phyloP scores from a whole-genome alignment of 2,888 invertebrate genomes.

The Hydroisotoma schaefferi region DNA sequence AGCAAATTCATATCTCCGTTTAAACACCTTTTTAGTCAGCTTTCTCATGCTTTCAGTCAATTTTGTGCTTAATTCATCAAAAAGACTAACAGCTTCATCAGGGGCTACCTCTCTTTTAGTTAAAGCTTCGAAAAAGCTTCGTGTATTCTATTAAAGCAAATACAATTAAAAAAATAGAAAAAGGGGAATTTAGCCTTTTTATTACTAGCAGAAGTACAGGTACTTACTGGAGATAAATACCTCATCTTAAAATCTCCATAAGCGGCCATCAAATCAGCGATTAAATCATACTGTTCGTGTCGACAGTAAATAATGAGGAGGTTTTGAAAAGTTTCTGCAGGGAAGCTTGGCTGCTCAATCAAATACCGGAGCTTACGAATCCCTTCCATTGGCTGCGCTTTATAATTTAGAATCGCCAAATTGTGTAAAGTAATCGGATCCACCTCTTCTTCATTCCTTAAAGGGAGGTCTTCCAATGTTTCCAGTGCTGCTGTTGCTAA shows the following conservation, averaged over 20 bases:
- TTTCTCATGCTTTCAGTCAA: constrained; percentile 86
- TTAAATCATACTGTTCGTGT: constrained; percentile 94
- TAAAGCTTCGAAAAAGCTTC: constrained; percentile 92
- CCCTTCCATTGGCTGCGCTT: constrained; percentile 81
- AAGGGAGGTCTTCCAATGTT: constrained; percentile 83
- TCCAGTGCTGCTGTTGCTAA: constrained; percentile 77
- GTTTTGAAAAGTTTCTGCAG: constrained; percentile 96
- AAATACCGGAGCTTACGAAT: constrained; percentile 93
- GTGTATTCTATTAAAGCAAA: constrained; percentile 65
- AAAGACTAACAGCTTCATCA: constrained; percentile 90
- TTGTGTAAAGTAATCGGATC: constrained; percentile 98
- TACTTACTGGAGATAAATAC: constrained; percentile 75
- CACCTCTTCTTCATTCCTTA: constrained; percentile 91
- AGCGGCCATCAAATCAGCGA: constrained; percentile 96
- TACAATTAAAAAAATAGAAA: neutral
- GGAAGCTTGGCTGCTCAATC: constrained; percentile 92
- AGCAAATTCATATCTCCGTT: neutral
- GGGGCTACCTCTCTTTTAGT: constrained; percentile 96
- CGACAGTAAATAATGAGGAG: constrained; percentile 90
- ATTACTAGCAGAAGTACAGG: neutral
- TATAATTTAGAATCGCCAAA: constrained; percentile 88
- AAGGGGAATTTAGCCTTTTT: neutral
- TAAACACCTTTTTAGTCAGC: constrained; percentile 73
- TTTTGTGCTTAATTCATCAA: constrained; percentile 88
- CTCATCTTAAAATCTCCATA: constrained; percentile 95